Percentiles rank a stretch among this genome's conserved stretches.
These are phyloP conservation scores for Sebastes trivittatus DNA, from an alignment of 2,797 vertebrate genomes.

Conservation along the genomic window DNA sequence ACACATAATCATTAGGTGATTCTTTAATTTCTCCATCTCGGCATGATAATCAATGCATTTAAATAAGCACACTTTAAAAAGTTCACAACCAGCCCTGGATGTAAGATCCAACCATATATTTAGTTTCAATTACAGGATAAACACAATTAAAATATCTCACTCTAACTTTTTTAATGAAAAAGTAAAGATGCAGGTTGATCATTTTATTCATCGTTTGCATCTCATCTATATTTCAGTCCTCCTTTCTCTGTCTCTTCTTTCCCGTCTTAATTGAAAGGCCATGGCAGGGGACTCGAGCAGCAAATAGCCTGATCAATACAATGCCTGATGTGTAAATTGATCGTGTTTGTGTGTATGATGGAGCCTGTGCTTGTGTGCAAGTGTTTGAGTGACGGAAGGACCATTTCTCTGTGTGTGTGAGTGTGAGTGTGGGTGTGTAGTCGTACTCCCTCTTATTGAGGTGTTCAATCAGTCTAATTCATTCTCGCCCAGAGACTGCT, in stretches of 20 bases:
- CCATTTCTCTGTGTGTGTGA: not conserved
- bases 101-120: not conserved
- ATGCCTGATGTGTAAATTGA: conserved; percentile 84
- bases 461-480: conserved; percentile 87
- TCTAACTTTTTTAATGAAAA: conserved; percentile 18
- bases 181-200: conserved; percentile 15
- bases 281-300: conserved; percentile 76
- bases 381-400: conserved; percentile 55
- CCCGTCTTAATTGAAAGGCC: conserved; percentile 80
- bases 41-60: not conserved
- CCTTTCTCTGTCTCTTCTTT: conserved; percentile 43
- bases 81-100: not conserved
- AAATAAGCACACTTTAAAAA: not conserved
- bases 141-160: not conserved
- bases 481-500: conserved; percentile 77
- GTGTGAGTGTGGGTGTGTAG: conserved; percentile 19
- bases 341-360: conserved; percentile 57
- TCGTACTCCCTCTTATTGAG: conserved; percentile 77
- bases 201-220: conserved; percentile 26
- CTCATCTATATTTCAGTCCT: conserved; percentile 60
- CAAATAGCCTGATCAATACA: conserved; percentile 84
- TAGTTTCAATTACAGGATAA: not conserved
- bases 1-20: not conserved
- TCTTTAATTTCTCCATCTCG: not conserved
- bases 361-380: conserved; percentile 14